These are phyloP conservation scores for Smittia aterrima DNA, from an alignment of 2,888 invertebrate species.

Conservation along the genomic window DNA sequence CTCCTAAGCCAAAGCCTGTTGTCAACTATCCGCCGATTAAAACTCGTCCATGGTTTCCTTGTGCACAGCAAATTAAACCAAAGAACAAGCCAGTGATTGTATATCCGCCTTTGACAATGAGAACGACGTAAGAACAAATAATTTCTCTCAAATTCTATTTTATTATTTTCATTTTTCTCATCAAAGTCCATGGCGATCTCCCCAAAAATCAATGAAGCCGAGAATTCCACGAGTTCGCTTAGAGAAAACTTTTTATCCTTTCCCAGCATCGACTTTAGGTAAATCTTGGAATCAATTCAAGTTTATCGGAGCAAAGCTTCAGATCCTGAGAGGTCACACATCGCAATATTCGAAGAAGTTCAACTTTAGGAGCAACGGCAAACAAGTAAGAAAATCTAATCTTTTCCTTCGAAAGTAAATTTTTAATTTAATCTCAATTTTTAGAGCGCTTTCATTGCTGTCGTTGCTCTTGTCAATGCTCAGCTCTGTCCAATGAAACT, in stretches of 20 bases:
- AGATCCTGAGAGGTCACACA: constrained; percentile 13
- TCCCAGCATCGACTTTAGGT: constrained; percentile 6
- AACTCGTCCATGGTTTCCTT: constrained; percentile 24
- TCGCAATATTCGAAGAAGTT: constrained; percentile 37
- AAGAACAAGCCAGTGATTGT: background rate
- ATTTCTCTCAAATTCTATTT: background rate
- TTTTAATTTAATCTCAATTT: background rate
- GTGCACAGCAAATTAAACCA: background rate
- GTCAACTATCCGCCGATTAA: constrained; percentile 12
- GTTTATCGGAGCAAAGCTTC: background rate
- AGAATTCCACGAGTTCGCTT: background rate
- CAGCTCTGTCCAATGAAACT: constrained; percentile 14
- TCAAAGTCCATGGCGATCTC: constrained; percentile 14
- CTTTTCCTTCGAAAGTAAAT: background rate
- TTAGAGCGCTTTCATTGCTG: constrained; percentile 31
- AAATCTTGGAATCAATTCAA: constrained; percentile 27
- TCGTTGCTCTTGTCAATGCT: constrained; percentile 12
- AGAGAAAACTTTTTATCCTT: background rate
- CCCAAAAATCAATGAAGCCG: background rate
- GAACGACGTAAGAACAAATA: constrained; percentile 3
- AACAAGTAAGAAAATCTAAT: constrained; percentile 27
- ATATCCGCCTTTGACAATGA: constrained; percentile 24
- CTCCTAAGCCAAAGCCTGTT: background rate
- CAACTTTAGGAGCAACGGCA: constrained; percentile 29
- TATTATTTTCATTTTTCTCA: background rate